phyloP scores from a whole-genome alignment of 2,888 invertebrate genomes.

The Poecilus cupreus region DNA sequence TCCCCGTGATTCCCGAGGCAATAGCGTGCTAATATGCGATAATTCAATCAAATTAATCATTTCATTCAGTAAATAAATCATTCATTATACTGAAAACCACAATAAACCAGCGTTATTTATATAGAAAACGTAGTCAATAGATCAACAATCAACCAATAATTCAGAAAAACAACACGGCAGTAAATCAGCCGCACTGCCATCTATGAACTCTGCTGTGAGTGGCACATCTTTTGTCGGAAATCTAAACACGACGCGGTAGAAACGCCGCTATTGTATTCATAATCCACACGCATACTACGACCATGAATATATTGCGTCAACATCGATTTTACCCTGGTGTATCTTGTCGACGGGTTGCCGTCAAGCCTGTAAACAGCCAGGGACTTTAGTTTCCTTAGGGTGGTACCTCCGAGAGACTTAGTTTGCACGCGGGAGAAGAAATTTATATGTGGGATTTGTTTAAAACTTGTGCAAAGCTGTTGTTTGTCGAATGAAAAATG shows the following conservation, averaged over 20 bases:
- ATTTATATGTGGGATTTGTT: constrained; percentile 41
- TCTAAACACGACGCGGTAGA: background rate
- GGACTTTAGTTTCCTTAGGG: constrained; percentile 22
- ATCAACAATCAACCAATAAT: constrained; percentile 19
- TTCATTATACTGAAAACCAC: constrained; percentile 23
- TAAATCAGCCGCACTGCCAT: constrained; percentile 15
- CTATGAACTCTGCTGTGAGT: constrained; percentile 35
- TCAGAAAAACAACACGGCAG: constrained; percentile 19
- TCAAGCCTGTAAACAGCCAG: constrained; percentile 7
- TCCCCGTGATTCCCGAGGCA: background rate
- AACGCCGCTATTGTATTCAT: constrained; percentile 39
- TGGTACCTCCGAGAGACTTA: constrained; percentile 1
- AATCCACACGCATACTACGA: constrained; percentile 25
- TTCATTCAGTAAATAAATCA: constrained; percentile 9
- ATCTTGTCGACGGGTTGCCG: constrained; percentile 18
- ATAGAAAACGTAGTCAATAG: constrained; percentile 35
- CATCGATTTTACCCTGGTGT: constrained; percentile 48
- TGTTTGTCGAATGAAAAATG: constrained; percentile 36
- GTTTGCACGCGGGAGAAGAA: constrained; percentile 30
- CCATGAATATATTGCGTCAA: constrained; percentile 47
- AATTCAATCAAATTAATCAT: constrained; percentile 6
- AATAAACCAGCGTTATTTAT: constrained; percentile 32
- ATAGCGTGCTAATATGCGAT: constrained; percentile 3
- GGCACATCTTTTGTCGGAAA: constrained; percentile 32
- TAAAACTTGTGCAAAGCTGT: constrained; percentile 33